Percentiles rank a stretch among this genome's conserved stretches.
Conservation (phyloP, 2,113 vertebrate species). For the Eonycteris spelaea region DNA sequence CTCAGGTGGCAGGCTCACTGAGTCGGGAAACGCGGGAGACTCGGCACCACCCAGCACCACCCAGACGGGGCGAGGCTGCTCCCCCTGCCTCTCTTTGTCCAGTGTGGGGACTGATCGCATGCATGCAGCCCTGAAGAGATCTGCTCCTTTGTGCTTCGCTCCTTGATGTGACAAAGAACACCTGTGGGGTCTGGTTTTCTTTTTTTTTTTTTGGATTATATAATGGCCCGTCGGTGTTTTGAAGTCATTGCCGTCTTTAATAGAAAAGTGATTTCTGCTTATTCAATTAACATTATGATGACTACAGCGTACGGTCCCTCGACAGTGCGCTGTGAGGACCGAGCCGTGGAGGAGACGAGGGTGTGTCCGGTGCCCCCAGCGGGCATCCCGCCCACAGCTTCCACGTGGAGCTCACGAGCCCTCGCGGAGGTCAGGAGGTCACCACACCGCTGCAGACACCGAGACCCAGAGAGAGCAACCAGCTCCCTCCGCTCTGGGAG, state of each 20-base stretch:
- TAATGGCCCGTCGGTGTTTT: background rate
- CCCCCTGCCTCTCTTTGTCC: background rate
- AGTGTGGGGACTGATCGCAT: background rate
- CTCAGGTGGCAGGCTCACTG: background rate
- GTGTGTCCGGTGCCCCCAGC: background rate
- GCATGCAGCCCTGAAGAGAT: no score
- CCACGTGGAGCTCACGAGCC: background rate
- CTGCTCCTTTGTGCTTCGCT: background rate
- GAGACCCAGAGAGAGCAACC: background rate
- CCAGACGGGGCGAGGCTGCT: background rate
- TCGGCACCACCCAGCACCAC: rapidly evolving
- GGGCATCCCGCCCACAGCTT: background rate
- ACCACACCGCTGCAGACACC: background rate
- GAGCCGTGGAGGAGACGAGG: background rate
- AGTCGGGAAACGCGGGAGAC: background rate
- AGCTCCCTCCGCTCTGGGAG: background rate
- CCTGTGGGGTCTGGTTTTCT: no score
- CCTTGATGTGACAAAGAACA: background rate
- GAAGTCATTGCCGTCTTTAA: background rate
- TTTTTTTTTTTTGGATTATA: background rate
- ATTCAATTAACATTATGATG: background rate
- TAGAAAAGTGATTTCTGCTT: background rate
- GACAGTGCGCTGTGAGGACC: background rate
- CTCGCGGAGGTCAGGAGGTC: background rate
- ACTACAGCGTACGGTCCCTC: background rate